Evolutionary conservation across 1,140 invertebrate genomes (phyloP), one percentile per base, ranked within the genome.

Genomic region (Episyrphus balteatus): DNA sequence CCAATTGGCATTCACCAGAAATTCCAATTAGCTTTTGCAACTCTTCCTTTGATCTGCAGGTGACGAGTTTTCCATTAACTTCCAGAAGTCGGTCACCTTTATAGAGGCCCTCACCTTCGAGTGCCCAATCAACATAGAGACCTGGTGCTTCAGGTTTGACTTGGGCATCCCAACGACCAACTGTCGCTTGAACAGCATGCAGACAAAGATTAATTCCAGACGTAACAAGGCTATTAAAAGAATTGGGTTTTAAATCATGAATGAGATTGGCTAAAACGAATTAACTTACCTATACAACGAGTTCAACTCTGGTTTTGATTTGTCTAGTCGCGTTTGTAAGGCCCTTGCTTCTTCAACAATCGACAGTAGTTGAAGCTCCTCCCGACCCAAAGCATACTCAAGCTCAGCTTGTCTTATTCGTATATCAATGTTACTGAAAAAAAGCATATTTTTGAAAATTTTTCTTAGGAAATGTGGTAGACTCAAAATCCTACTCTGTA

Each of bases 401-500:
- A 92, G 66, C 68, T 92, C 89, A 1, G 89, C 89, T 59, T 91
- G 88, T 54, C 88, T 82, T 58, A 92, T 92, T 50, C 87, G 74
- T n/a, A 85, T 79, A 62, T 92, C 88, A 44, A 92, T 90, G 62
- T 91, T 91, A 57, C 88, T 91, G 68, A 13, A 73, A 72, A 53
- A 40, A 57, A 43, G 3, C n/a, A 14, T n/a, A 45, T 18, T 15
- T 17, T 26, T 11, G 3, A 41, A 41, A 41, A 41, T 7, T 3
- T 19, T 41, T 15, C 12, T 6, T 18, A 41, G 14, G 17, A 21
- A 15, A 41, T 39, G 12, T 46, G 19, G 8, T 40, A 11, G 39
- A 21, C 2, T 38, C 10, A 15, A 18, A 17, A 44, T 56, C 78
- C 78, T 63, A 84, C 83, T 86, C 84, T 19, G 83, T 83, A 14